Evolutionary conservation across 2,113 vertebrate species (phyloP).

Genomic region (Apistogramma diplotaenia): DNA sequence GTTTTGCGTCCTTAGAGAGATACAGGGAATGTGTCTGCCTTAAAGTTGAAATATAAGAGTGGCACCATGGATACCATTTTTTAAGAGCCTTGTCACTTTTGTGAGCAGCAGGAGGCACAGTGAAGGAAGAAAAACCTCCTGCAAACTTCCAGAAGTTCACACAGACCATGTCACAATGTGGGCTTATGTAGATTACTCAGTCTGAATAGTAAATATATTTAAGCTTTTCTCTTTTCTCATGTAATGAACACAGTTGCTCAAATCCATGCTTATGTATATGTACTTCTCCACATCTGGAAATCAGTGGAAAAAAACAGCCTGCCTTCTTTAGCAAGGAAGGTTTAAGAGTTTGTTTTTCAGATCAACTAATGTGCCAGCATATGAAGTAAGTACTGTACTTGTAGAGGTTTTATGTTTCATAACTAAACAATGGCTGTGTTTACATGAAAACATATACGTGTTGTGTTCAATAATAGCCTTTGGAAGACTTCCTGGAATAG

Average conservation of each 20-base stretch:
- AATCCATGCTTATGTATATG: background rate
- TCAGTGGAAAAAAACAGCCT: slow-evolving; percentile 24
- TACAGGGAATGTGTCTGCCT: no score
- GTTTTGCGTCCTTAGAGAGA: no score
- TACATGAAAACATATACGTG: slow-evolving; percentile 67
- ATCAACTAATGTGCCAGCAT: slow-evolving; percentile 37
- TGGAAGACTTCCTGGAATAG: slow-evolving; percentile 61
- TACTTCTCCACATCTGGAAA: background rate
- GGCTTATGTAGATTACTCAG: background rate
- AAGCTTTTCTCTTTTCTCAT: background rate
- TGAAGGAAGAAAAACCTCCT: background rate
- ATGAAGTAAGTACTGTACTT: slow-evolving; percentile 21
- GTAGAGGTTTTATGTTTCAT: slow-evolving; percentile 64
- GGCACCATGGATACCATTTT: background rate
- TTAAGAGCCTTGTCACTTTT: background rate
- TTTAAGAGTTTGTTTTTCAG: slow-evolving; percentile 28
- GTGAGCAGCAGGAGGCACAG: background rate
- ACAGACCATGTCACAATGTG: background rate
- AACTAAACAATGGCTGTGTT: slow-evolving; percentile 71
- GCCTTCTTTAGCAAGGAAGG: background rate
- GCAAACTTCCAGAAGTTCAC: background rate
- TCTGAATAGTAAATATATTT: background rate
- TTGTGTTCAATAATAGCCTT: slow-evolving; percentile 63
- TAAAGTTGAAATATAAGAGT: background rate
- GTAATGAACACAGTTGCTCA: background rate